Base-by-base conservation (phyloP, 2,113 vertebrate species). In the Nettapus auritus region DNA sequence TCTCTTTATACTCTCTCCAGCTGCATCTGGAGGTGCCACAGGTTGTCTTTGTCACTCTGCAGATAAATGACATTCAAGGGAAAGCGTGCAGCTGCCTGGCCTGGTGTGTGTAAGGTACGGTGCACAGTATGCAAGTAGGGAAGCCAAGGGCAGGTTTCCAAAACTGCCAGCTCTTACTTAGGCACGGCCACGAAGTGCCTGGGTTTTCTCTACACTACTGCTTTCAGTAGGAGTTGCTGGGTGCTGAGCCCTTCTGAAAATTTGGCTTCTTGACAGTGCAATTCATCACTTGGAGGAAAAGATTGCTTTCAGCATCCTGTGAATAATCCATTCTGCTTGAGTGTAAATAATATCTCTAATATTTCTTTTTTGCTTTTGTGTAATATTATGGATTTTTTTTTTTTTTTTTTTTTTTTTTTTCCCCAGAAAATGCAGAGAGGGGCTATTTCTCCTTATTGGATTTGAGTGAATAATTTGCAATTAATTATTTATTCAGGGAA, bases 331-430 rank as follows among this genome's bases (percentile, higher is more conserved):
- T 76, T 91, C 90, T 82, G 68, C 84, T 90, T 91, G 73, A 91
- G 57, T 68, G 69, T 81, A 96, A 96, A 96, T 97, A 95, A 86
- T 93, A 69, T 55, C 40, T 64, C 73, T 94, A 94, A 91, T 94
- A 95, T 82, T 95, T 93, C 70, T 88, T 85, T 18, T 34, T 92
- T 50, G 48, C 62, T 89, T 92, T 84, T 94, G 73, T 69, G 50
- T 36, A 84, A 76, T 88, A 87, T 26, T 71, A 78, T 42, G 9
- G 16, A 2, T 7, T 21, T 50, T 6, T 25, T 50, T 50, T 25
- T 38, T 60, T 71, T 76, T 80, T 50, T 6, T 25, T 50, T 50
- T 25, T 38, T 60, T 71, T 76, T 80, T 38, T 52, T 44, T 8
- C 8, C 31, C 56, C 17, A 5, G 12, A 59, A 90, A 86, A 88